Conservation (phyloP, 1,140 invertebrate genomes). For the Yoshiicerus persimilis region DNA sequence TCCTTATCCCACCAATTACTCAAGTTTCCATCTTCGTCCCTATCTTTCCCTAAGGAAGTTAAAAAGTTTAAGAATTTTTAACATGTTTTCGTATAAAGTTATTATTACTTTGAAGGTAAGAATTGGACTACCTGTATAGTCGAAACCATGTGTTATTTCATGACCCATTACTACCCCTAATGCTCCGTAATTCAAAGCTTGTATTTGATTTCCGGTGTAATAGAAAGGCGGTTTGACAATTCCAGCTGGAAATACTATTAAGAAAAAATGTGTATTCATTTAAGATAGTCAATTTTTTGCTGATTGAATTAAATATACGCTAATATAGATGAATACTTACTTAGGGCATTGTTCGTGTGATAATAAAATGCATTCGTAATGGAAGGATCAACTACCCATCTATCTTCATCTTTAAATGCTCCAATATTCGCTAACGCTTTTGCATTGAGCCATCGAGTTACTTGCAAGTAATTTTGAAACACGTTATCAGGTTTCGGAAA, state of each 20-base stretch:
- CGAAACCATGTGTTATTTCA: conserved; percentile 29
- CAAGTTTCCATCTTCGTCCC: neutral
- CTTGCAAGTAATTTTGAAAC: neutral
- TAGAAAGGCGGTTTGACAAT: conserved; percentile 72
- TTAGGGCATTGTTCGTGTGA: neutral
- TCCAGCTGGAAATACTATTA: conserved; percentile 65
- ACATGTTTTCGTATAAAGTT: neutral
- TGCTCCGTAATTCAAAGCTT: conserved; percentile 32
- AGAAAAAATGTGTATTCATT: neutral
- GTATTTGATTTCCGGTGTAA: conserved; percentile 59
- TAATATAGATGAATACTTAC: neutral
- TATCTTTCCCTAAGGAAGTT: neutral
- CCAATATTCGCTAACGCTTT: neutral
- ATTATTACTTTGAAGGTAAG: too few species aligned
- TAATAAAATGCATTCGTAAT: conserved; percentile 19
- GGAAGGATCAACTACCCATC: conserved; percentile 4
- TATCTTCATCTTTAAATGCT: neutral
- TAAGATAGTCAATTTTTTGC: too few species aligned
- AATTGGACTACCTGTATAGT: conserved; percentile 18
- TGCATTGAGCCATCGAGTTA: neutral
- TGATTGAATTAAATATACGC: neutral
- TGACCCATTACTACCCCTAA: conserved; percentile 31
- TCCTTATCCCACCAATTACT: conserved; percentile 27
- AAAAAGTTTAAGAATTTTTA: neutral
- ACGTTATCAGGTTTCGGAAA: neutral